Percentiles rank a stretch among this genome's conserved stretches.
These are phyloP conservation scores for Catalaphyllia jardinei DNA, from an alignment of 64 coral and sea anemone genomes.

Conservation along the genomic window DNA sequence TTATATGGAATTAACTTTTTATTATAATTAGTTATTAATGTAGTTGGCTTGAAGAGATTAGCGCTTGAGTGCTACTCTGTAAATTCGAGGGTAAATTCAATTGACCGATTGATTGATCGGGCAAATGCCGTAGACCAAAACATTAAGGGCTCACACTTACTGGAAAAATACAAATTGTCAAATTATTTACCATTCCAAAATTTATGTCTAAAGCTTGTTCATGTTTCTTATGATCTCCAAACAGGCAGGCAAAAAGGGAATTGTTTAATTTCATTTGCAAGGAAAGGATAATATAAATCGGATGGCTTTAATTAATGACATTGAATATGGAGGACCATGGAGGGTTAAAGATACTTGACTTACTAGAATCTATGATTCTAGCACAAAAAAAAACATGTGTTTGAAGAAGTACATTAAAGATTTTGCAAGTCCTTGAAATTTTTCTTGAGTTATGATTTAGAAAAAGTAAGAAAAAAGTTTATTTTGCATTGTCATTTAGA, in stretches of 20 bases:
- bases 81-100: too few relatives aligned
- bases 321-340: too few relatives aligned
- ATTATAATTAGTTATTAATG: too few relatives aligned
- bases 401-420: conserved; percentile 36
- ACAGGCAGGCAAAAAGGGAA: conserved; percentile 26
- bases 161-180: conserved; percentile 34
- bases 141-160: background rate
- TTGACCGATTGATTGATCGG: too few relatives aligned
- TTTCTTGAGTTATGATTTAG: conserved; percentile 21
- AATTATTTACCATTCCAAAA: conserved; percentile 40
- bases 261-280: conserved; percentile 57
- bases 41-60: too few relatives aligned
- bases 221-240: background rate
- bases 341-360: conserved; percentile 17
- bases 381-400: conserved; percentile 37
- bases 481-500: conserved; percentile 54
- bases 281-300: conserved; percentile 42
- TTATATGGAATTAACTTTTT: too few relatives aligned
- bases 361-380: conserved; percentile 30
- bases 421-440: conserved; percentile 24
- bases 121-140: background rate
- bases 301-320: too few relatives aligned
- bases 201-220: conserved; percentile 20
- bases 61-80: too few relatives aligned
- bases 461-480: conserved; percentile 36